A percentile compares a stretch with the other conserved stretches of the same genome.
phyloP scores from a whole-genome alignment of 2,113 vertebrate species.

The Phyllopteryx taeniolatus region DNA sequence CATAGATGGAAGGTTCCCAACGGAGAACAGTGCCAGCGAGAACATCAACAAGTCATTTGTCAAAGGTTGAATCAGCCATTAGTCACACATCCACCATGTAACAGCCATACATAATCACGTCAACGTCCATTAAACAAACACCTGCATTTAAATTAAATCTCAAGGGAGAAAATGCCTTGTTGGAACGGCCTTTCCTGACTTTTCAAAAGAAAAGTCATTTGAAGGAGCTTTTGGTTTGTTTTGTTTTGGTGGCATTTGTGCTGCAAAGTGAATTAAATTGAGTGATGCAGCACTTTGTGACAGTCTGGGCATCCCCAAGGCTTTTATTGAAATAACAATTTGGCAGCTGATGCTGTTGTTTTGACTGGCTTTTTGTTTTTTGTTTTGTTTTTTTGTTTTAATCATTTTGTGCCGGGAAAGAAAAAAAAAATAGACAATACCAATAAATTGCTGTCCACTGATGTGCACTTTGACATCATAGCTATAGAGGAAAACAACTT shows the following conservation, averaged over 20 bases:
- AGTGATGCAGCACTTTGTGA: background rate
- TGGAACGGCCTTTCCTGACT: background rate
- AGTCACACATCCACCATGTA: background rate
- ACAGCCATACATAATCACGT: background rate
- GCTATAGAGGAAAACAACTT: too few relatives aligned
- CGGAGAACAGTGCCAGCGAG: background rate
- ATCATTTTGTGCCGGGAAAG: background rate
- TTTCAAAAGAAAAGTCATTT: background rate
- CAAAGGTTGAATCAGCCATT: background rate
- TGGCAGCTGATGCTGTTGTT: background rate
- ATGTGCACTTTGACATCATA: too few relatives aligned
- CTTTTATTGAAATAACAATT: constrained; percentile 1
- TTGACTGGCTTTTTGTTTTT: background rate
- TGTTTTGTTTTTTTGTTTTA: too few relatives aligned
- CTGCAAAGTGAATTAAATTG: background rate
- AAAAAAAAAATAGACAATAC: background rate
- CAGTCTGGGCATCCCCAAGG: background rate
- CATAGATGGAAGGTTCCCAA: background rate
- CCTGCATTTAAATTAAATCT: background rate
- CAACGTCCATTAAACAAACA: background rate
- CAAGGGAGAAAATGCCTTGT: background rate
- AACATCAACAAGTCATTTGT: constrained; percentile 1
- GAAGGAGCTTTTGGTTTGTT: background rate
- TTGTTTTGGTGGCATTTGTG: background rate
- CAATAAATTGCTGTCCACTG: background rate